Percentiles rank a stretch among this genome's conserved stretches.
Conservation (phyloP, 2,888 invertebrate genomes). For the Rhopalosiphum nymphaeae region DNA sequence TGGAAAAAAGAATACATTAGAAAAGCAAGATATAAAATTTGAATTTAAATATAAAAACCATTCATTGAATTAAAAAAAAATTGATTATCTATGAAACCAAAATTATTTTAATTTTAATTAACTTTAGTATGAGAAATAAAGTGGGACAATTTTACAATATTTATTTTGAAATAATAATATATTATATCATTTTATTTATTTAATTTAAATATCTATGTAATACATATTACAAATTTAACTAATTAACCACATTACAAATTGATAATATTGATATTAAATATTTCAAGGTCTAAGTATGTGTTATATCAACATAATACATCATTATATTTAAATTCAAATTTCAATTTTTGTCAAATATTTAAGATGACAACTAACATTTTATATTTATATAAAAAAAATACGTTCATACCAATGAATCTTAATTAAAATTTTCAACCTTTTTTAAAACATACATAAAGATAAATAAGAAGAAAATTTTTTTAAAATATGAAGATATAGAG, state of each 20-base stretch:
- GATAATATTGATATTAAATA: neutral
- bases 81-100: neutral
- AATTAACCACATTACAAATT: neutral
- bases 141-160: neutral
- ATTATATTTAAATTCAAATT: neutral
- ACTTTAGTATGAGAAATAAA: neutral
- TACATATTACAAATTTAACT: neutral
- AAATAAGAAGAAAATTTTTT: neutral
- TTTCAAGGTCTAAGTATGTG: neutral
- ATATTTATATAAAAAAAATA: neutral
- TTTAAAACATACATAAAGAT: neutral
- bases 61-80: neutral
- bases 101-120: neutral
- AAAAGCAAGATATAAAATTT: neutral
- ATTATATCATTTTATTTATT: neutral
- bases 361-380: neutral
- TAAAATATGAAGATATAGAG: neutral
- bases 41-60: neutral
- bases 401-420: neutral
- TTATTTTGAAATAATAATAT: neutral
- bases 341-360: neutral
- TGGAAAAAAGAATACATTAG: neutral
- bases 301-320: neutral
- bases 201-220: neutral
- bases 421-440: neutral